Evolutionary conservation across 2,113 vertebrate genomes (phyloP).

Genomic region (Oreochromis spilurus): DNA sequence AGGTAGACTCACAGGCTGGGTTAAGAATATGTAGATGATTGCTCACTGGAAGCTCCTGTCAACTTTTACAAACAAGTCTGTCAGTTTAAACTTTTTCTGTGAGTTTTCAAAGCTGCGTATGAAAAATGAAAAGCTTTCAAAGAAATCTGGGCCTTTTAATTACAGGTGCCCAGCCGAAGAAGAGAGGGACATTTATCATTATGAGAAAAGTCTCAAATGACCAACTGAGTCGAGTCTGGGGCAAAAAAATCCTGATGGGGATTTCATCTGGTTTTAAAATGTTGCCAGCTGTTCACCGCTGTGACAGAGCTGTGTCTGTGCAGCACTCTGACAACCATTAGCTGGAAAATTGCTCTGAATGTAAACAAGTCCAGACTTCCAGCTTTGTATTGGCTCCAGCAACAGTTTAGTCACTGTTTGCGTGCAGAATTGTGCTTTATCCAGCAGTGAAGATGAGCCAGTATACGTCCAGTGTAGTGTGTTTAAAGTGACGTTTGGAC

Average conservation of each 20-base stretch:
- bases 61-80: background rate
- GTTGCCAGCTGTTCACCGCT: background rate
- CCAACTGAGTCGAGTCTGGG: background rate
- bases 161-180: background rate
- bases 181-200: background rate
- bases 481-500: background rate
- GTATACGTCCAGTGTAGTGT: fast-evolving
- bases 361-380: background rate
- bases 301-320: background rate
- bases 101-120: background rate
- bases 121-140: background rate
- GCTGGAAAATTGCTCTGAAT: background rate
- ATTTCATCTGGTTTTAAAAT: background rate
- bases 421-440: background rate
- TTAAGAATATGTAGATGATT: background rate
- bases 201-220: background rate
- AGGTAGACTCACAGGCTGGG: background rate
- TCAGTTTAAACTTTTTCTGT: background rate
- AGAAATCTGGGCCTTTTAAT: background rate
- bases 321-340: background rate
- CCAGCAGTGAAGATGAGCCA: background rate
- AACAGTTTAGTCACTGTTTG: background rate
- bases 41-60: background rate
- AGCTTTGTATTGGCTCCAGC: background rate
- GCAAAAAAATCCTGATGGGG: fast-evolving